Percentiles rank a stretch among this genome's conserved stretches.
These are phyloP conservation scores for Aromia moschata DNA, from an alignment of 2,888 invertebrate species.

Conservation along the genomic window DNA sequence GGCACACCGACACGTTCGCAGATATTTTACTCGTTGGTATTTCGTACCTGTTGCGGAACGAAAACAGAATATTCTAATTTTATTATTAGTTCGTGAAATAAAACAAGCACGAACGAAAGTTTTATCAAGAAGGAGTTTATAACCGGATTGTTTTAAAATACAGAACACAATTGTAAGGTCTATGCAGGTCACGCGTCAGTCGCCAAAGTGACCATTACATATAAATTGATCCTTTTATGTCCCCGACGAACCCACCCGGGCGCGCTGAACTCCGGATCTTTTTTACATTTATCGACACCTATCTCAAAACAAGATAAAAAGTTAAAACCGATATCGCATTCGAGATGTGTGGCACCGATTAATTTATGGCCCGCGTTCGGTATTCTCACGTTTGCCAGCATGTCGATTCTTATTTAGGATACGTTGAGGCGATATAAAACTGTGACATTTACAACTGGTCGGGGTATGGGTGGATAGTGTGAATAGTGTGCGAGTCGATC, in stretches of 20 bases:
- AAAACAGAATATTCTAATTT: constrained; percentile 34
- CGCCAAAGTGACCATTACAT: constrained; percentile 59
- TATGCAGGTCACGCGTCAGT: constrained; percentile 54
- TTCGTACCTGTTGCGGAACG: constrained; percentile 8
- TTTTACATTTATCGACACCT: constrained; percentile 50
- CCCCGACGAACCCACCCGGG: constrained; percentile 44
- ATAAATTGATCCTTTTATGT: constrained; percentile 57
- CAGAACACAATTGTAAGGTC: constrained; percentile 22
- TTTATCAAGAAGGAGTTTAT: constrained; percentile 16
- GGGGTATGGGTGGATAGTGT: too few relatives aligned
- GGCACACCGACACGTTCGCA: not conserved
- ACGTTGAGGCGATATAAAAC: constrained; percentile 17
- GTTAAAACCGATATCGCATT: constrained; percentile 39
- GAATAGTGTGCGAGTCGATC: too few relatives aligned
- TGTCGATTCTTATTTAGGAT: constrained; percentile 27
- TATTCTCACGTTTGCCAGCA: constrained; percentile 21
- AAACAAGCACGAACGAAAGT: constrained; percentile 35
- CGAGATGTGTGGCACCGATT: constrained; percentile 33
- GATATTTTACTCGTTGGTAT: not conserved
- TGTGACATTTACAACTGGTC: constrained; percentile 11
- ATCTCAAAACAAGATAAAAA: constrained; percentile 47
- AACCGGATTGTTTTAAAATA: constrained; percentile 23
- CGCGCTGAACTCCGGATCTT: constrained; percentile 42
- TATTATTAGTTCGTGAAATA: constrained; percentile 40
- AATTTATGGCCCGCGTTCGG: constrained; percentile 29